phyloP scores from a whole-genome alignment of 2,797 vertebrate species.

The Linurgus olivaceus region DNA sequence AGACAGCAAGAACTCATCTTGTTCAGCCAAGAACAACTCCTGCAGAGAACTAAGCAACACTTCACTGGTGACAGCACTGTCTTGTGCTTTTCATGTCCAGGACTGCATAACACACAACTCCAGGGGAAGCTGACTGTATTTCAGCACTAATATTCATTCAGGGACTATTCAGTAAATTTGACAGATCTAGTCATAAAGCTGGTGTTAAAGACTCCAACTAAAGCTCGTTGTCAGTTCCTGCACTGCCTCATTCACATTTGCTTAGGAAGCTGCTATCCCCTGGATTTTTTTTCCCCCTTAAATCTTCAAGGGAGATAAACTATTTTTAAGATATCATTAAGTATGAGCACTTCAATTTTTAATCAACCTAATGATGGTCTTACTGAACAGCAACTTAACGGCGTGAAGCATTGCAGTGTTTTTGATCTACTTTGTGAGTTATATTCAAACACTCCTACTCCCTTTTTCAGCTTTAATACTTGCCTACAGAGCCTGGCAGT shows the following conservation, averaged over 20 bases:
- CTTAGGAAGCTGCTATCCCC: neutral
- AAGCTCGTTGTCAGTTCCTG: neutral
- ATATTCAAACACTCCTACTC: conserved; percentile 52
- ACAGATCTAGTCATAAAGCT: neutral
- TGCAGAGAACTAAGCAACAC: neutral
- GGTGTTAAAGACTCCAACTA: neutral
- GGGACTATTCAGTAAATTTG: neutral
- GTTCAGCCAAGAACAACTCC: conserved; percentile 16
- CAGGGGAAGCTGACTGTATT: neutral
- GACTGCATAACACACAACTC: neutral
- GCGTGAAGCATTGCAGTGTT: neutral
- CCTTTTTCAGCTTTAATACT: conserved; percentile 41
- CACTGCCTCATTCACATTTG: neutral
- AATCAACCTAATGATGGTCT: conserved; percentile 6
- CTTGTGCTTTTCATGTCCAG: neutral
- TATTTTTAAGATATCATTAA: conserved; percentile 8
- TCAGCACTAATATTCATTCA: neutral
- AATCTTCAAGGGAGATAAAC: neutral
- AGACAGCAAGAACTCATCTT: neutral
- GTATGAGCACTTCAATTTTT: conserved; percentile 24
- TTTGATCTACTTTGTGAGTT: conserved; percentile 23
- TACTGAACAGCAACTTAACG: neutral
- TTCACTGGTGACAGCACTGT: neutral
- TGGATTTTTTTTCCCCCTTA: neutral
- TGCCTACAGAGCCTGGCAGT: conserved; percentile 53